These are phyloP conservation scores for Tokudaia muenninki DNA, from an alignment of 2,797 vertebrate species.

Conservation along the genomic window DNA sequence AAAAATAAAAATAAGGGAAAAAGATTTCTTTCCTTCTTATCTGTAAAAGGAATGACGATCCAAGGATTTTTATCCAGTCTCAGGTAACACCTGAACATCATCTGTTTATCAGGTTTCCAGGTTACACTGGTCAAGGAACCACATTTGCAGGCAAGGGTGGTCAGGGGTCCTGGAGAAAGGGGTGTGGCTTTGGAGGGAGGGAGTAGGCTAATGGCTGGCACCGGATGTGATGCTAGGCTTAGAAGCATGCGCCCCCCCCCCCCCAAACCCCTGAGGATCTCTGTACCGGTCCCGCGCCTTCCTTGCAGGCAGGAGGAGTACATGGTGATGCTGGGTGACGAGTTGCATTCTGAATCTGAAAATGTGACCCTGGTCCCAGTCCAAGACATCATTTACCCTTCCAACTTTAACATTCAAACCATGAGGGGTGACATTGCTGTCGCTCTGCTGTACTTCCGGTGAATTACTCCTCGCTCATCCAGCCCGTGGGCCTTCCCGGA, in stretches of 20 bases:
- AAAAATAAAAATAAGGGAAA: too few species aligned
- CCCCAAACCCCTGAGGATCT: background rate
- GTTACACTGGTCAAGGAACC: background rate
- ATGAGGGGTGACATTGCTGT: slow-evolving; percentile 69
- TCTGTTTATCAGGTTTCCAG: background rate
- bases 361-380: background rate
- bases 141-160: background rate
- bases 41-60: background rate
- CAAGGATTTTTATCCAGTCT: background rate
- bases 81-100: background rate
- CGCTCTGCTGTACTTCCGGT: slow-evolving; percentile 63
- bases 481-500: slow-evolving; percentile 71
- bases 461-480: slow-evolving; percentile 37
- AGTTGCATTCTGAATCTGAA: background rate
- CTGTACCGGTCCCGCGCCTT: background rate
- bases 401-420: background rate
- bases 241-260: background rate
- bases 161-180: background rate
- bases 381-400: slow-evolving; percentile 62
- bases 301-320: slow-evolving; percentile 31
- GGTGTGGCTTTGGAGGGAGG: background rate
- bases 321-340: slow-evolving; percentile 51
- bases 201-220: background rate
- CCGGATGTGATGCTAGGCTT: background rate
- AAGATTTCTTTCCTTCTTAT: background rate